Conservation (phyloP, 2,113 vertebrate genomes). For the Tautogolabrus adspersus region DNA sequence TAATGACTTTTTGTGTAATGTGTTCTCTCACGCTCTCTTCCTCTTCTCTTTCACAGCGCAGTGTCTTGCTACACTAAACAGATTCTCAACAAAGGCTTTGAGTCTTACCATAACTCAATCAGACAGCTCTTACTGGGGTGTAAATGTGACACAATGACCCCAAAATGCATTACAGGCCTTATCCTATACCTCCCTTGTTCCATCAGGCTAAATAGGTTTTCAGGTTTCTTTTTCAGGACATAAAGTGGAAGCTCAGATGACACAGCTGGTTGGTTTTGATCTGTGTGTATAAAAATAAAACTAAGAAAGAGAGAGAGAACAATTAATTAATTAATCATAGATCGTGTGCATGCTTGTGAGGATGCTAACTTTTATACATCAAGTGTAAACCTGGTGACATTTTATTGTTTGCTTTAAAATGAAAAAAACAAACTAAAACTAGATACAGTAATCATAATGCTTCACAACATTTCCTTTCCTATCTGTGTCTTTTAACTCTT, state of each 20-base stretch:
- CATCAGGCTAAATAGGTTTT: slow-evolving; percentile 21
- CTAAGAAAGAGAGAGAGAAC: not conserved
- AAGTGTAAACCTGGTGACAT: not conserved
- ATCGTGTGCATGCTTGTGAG: not conserved
- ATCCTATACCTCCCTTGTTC: slow-evolving; percentile 38
- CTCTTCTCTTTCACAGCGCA: slow-evolving; percentile 7
- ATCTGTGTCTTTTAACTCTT: too few species aligned
- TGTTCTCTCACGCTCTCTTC: slow-evolving; percentile 29
- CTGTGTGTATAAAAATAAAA: not conserved
- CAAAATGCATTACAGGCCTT: slow-evolving; percentile 54
- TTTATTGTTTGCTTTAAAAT: too few species aligned
- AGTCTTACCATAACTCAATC: slow-evolving; percentile 58
- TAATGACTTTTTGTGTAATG: slow-evolving; percentile 49
- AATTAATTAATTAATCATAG: not conserved
- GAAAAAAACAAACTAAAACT: too few species aligned
- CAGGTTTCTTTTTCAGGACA: slow-evolving; percentile 25
- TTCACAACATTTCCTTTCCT: too few species aligned
- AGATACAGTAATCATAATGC: too few species aligned
- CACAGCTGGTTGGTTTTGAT: not conserved
- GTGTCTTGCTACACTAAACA: slow-evolving; percentile 12
- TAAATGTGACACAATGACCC: slow-evolving; percentile 36
- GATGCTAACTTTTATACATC: not conserved
- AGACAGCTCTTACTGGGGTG: slow-evolving; percentile 57
- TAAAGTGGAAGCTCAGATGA: not conserved
- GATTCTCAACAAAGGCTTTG: slow-evolving; percentile 40